A percentile compares a stretch with the other conserved stretches of the same genome.
These are phyloP conservation scores for Rhyacophila evoluta DNA, from an alignment of 2,888 invertebrate species.

Conservation along the genomic window DNA sequence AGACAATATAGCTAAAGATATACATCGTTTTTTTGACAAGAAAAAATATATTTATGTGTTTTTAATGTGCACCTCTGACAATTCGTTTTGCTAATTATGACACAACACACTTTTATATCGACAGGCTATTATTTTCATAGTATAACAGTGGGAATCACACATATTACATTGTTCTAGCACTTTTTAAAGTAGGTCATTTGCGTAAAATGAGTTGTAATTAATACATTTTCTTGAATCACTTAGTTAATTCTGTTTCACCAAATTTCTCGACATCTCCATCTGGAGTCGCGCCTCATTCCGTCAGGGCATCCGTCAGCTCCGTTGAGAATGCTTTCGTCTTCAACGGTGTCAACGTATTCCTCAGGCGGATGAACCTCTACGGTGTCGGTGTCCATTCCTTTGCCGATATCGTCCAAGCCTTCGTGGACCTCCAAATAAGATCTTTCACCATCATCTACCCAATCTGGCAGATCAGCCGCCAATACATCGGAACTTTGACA, in stretches of 20 bases:
- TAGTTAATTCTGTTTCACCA: conserved; percentile 22
- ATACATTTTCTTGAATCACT: background rate
- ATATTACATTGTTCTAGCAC: too few species aligned
- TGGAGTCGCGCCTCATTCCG: conserved; percentile 27
- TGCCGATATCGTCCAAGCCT: background rate
- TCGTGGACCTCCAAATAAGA: conserved; percentile 30
- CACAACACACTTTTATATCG: too few species aligned
- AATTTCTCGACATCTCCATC: conserved; percentile 31
- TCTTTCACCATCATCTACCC: conserved; percentile 12
- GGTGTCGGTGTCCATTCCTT: background rate
- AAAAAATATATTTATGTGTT: too few species aligned
- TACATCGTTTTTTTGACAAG: too few species aligned
- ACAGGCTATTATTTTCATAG: too few species aligned
- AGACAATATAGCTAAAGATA: too few species aligned
- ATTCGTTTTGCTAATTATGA: too few species aligned
- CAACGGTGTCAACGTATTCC: background rate
- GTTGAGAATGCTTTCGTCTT: background rate
- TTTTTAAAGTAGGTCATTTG: too few species aligned
- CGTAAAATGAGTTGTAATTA: background rate
- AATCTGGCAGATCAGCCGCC: background rate
- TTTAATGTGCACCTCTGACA: too few species aligned
- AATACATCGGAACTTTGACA: background rate
- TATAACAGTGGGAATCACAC: too few species aligned
- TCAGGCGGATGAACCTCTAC: background rate
- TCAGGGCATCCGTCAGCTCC: conserved; percentile 25